Evolutionary conservation across 2,797 vertebrate species (phyloP), one percentile per base, ranked within the genome.

Genomic region (Cottoperca gobio): DNA sequence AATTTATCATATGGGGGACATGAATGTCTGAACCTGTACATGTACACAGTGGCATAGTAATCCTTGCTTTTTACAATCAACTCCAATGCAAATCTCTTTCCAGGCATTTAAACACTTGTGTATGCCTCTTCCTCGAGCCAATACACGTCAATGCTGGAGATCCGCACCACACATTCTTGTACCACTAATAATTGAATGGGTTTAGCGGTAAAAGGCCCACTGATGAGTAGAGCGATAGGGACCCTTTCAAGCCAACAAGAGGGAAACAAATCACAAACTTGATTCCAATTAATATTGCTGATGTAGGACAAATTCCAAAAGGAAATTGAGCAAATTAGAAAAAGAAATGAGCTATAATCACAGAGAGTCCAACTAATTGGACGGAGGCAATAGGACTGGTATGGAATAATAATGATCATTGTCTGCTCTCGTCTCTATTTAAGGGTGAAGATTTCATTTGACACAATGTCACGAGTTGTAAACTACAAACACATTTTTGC

Each of bases 271-370:
- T 72, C 66, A 50, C 62, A 40, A 73, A 79, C 48, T 69, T 35
- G 50, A 79, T 50, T 80, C 60, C 33, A 75, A 75, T 77, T 42
- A 82, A 74, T 76, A 76, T 21, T 21, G 2, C 23, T 67, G 42
- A 67, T 62, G 33, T 48, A 17, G 53, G 57, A 71, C 12, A 19
- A 73, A 71, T 63, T 76, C 55, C 61, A 71, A 81, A 73, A 78
- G 46, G 52, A 75, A 87, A 72, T 23, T 11, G 12, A 65, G 53
- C 21, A 68, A 73, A 78, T 66, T 49, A 9, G 19, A 59, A 39
- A 57, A 11, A 2, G 52, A 79, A 65, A 73, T 3, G 19, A 54
- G 45, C 49, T 35, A 54, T 40, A 60, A 65, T 37, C 67, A 73
- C 31, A 21, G 62, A 49, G 70, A 48, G 37, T 10, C 16, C n/a